Evolutionary conservation across 2,113 vertebrate genomes (phyloP).

Genomic region (Ceyx melanurus): DNA sequence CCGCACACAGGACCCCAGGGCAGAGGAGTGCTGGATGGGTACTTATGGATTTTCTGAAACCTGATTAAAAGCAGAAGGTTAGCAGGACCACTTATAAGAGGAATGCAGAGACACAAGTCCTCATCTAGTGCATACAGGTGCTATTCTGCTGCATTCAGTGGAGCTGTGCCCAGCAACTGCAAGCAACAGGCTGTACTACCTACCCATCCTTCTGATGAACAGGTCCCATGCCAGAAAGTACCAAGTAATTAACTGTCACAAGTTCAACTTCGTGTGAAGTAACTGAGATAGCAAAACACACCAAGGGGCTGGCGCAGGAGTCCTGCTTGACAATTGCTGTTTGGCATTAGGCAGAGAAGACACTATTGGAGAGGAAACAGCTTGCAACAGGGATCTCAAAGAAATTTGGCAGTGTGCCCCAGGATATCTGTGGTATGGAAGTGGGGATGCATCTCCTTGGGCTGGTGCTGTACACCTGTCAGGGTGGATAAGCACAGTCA

Average conservation of each 20-base stretch:
- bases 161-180: background rate
- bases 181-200: background rate
- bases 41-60: slow-evolving; percentile 65
- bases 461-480: background rate
- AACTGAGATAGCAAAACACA: background rate
- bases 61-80: slow-evolving; percentile 5
- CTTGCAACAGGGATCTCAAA: background rate
- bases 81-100: background rate
- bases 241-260: background rate
- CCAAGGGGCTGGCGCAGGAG: background rate
- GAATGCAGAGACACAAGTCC: background rate
- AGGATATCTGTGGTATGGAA: background rate
- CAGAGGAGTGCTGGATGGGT: slow-evolving; percentile 25
- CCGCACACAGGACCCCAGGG: slow-evolving; percentile 57
- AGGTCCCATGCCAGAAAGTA: background rate
- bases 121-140: background rate
- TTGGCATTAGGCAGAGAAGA: background rate
- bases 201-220: background rate
- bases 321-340: background rate
- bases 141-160: background rate
- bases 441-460: background rate
- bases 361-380: background rate
- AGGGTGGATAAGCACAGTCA: background rate
- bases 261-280: background rate
- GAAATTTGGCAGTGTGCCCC: no score